phyloP scores from a whole-genome alignment of 2,888 invertebrate species.

The Pheosia tremula region DNA sequence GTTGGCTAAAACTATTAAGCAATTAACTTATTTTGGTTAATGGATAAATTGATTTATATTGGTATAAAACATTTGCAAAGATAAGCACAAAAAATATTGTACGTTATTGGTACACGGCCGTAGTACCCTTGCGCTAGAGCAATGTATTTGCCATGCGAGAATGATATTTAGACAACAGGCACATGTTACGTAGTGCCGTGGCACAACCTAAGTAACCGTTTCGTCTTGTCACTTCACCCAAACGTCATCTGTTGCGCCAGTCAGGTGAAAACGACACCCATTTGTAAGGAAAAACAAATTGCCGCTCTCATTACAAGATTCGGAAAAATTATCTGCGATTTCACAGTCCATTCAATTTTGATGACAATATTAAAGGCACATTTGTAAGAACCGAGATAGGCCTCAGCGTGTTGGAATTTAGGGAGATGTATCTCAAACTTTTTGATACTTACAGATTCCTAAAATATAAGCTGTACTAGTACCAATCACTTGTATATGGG shows the following conservation, averaged over 20 bases:
- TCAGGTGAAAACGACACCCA: constrained; percentile 69
- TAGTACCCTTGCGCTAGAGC: no score
- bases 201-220: background rate
- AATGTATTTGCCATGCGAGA: no score
- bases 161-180: no score
- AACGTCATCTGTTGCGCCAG: constrained; percentile 68
- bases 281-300: constrained; percentile 77
- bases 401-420: constrained; percentile 14
- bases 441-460: no score
- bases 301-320: constrained; percentile 71
- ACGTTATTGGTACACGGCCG: no score
- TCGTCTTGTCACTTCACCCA: constrained; percentile 49
- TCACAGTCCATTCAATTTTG: constrained; percentile 67
- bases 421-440: constrained; percentile 5
- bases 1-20: no score
- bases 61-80: no score
- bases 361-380: constrained; percentile 58
- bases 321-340: constrained; percentile 67
- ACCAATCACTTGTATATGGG: no score
- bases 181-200: background rate
- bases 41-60: no score
- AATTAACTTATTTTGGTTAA: no score
- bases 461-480: no score
- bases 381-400: constrained; percentile 27
- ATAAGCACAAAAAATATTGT: no score